phyloP scores from a whole-genome alignment of 1,140 invertebrate species.

The Drosophila neocordata region DNA sequence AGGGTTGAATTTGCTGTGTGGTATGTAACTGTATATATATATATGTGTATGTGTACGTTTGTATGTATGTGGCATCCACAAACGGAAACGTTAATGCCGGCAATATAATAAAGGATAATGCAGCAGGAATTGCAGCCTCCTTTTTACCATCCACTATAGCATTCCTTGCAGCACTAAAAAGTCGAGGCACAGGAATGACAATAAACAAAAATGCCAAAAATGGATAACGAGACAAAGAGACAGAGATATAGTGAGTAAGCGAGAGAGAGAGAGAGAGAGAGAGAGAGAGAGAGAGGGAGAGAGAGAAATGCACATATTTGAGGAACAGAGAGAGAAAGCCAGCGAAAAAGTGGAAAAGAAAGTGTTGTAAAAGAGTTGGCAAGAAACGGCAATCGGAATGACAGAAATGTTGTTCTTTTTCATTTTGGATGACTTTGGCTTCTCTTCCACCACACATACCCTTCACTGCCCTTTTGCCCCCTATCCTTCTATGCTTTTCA shows the following conservation, averaged over 20 bases:
- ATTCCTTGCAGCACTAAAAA: constrained; percentile 48
- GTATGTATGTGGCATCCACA: constrained; percentile 17
- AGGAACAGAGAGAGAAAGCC: background rate
- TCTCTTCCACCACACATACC: background rate
- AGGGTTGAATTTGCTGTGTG: background rate
- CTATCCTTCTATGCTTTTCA: constrained; percentile 3
- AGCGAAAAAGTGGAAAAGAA: background rate
- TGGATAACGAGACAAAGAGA: background rate
- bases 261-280: constrained; percentile 11
- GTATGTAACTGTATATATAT: background rate
- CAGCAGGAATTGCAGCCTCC: constrained; percentile 41
- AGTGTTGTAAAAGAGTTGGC: background rate
- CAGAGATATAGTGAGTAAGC: background rate
- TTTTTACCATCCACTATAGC: constrained; percentile 1
- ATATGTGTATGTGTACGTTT: background rate
- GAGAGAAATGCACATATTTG: too few species aligned
- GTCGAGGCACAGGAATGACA: constrained; percentile 43
- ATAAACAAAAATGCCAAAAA: constrained; percentile 58
- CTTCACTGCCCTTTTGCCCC: constrained; percentile 36
- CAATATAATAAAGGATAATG: constrained; percentile 69
- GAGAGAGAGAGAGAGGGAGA: background rate
- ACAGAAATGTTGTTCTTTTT: constrained; percentile 36
- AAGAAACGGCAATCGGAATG: constrained; percentile 10
- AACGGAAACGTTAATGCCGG: constrained; percentile 60
- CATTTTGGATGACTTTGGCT: background rate